phyloP scores from a whole-genome alignment of 2,113 vertebrate species.

The Morone saxatilis region DNA sequence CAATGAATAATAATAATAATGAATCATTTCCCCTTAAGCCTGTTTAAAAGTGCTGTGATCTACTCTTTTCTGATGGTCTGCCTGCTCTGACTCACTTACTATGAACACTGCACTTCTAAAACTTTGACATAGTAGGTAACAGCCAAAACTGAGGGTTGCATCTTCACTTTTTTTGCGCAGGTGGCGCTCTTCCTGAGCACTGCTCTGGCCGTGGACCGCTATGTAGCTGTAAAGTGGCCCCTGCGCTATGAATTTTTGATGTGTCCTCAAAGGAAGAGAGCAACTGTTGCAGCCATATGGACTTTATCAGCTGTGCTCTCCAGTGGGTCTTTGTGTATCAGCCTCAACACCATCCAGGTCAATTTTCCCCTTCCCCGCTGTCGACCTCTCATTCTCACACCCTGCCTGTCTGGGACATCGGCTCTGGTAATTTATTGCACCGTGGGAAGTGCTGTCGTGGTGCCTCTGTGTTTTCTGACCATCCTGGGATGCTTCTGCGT shows the following conservation, averaged over 20 bases:
- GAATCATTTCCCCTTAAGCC: background rate
- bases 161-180: constrained; percentile 5
- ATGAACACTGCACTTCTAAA: background rate
- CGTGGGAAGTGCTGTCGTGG: constrained; percentile 7
- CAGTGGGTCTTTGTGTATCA: constrained; percentile 21
- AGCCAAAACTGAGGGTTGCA: background rate
- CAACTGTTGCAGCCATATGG: constrained; percentile 32
- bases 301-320: background rate
- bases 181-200: constrained; percentile 55
- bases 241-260: constrained; percentile 48
- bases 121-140: background rate
- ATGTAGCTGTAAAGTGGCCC: constrained; percentile 61
- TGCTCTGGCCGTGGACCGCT: constrained; percentile 53
- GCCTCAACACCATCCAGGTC: constrained; percentile 18
- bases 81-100: background rate
- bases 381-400: background rate
- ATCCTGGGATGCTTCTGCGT: constrained; percentile 56
- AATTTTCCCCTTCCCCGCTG: constrained; percentile 35
- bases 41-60: background rate
- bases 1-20: background rate
- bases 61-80: background rate
- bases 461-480: constrained; percentile 44
- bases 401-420: constrained; percentile 12
- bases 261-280: constrained; percentile 14
- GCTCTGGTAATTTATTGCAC: constrained; percentile 18